Conservation (phyloP, 30 jellyfish, hydroid and myxozoan genomes). For the Aurelia sp. region DNA sequence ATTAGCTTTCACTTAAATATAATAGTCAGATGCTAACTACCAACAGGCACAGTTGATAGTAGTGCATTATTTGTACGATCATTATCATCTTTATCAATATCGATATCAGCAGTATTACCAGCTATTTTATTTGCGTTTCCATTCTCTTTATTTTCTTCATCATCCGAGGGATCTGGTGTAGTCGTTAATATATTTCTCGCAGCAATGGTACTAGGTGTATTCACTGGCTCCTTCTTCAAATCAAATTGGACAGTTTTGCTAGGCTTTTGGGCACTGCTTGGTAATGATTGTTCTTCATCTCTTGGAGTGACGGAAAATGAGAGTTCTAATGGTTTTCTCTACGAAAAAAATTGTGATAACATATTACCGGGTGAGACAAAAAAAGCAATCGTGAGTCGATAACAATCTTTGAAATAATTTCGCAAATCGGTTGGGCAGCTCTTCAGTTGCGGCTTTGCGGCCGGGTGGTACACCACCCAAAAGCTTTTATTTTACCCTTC, state of each 20-base stretch:
- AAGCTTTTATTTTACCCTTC: no score
- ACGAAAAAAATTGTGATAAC: neutral
- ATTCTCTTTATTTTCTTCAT: slow-evolving; percentile 30
- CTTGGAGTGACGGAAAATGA: slow-evolving; percentile 84
- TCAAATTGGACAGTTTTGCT: slow-evolving; percentile 35
- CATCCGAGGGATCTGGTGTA: slow-evolving; percentile 76
- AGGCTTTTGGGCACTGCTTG: neutral
- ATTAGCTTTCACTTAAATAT: no score
- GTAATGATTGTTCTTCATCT: slow-evolving; percentile 11
- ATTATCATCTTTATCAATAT: slow-evolving; percentile 36
- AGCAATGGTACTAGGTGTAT: slow-evolving; percentile 54
- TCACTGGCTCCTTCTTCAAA: slow-evolving; percentile 32
- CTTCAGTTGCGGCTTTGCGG: no score
- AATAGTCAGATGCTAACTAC: neutral
- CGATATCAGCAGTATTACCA: slow-evolving; percentile 40
- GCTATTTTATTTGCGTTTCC: slow-evolving; percentile 7
- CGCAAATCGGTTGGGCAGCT: no score
- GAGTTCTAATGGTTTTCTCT: slow-evolving; percentile 91
- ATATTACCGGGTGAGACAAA: no score
- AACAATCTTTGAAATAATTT: no score
- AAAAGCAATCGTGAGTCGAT: no score
- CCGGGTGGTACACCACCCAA: no score
- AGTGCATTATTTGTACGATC: slow-evolving; percentile 8
- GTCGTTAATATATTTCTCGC: slow-evolving; percentile 61
- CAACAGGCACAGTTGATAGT: slow-evolving; percentile 12